A percentile compares a stretch with the other conserved stretches of the same genome.
Conservation (phyloP, 2,797 vertebrate genomes). For the Oreochromis grahami region DNA sequence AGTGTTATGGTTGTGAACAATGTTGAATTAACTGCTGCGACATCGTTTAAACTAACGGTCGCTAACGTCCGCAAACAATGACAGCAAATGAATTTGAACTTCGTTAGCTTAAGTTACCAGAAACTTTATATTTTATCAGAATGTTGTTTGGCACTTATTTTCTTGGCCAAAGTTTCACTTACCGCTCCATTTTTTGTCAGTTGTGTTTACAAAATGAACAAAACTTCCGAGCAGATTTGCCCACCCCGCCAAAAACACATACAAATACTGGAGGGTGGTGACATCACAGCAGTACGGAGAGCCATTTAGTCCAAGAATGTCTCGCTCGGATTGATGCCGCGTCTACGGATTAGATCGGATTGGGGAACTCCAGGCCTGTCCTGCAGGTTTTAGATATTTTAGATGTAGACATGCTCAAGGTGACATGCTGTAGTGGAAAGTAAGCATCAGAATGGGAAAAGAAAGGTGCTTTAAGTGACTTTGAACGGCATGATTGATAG, state of each 20-base stretch:
- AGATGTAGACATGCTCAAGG: neutral
- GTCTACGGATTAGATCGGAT: neutral
- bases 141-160: neutral
- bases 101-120: neutral
- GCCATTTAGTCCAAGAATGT: neutral
- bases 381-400: neutral
- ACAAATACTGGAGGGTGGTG: neutral
- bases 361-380: neutral
- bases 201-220: neutral
- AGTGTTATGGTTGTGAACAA: neutral
- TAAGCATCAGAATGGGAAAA: neutral
- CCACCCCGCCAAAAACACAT: constrained; percentile 54
- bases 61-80: neutral
- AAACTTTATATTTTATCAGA: neutral
- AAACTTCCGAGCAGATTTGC: neutral
- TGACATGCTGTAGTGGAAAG: neutral
- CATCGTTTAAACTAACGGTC: neutral
- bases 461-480: neutral
- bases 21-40: neutral
- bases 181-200: constrained; percentile 63
- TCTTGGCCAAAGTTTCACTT: neutral
- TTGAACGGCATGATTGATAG: neutral
- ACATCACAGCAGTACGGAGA: constrained; percentile 38
- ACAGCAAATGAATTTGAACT: no score
- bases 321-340: neutral